phyloP scores from a whole-genome alignment of 2,888 invertebrate genomes.

The Dexiosoma caninum region DNA sequence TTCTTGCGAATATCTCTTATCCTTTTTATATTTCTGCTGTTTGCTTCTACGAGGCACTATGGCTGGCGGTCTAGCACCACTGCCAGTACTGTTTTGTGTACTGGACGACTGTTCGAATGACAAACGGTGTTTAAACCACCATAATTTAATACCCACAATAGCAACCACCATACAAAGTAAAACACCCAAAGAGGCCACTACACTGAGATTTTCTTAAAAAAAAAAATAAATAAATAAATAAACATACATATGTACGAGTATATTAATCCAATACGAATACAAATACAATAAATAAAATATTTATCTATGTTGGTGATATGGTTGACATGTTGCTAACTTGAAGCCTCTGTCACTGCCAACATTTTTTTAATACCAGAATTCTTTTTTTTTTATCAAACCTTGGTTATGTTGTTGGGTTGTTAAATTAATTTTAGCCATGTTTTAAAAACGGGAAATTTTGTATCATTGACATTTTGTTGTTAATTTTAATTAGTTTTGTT shows the following conservation, averaged over 20 bases:
- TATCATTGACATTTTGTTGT: slow-evolving; percentile 10
- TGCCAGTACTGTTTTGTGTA: slow-evolving; percentile 62
- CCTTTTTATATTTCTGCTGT: slow-evolving; percentile 50
- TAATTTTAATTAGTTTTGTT: slow-evolving; percentile 5
- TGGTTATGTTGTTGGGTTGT: slow-evolving; percentile 42
- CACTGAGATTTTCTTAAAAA: slow-evolving; percentile 42
- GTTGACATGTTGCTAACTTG: background rate
- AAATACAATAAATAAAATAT: no score
- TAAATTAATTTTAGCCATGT: slow-evolving; percentile 53
- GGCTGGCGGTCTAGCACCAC: slow-evolving; percentile 50
- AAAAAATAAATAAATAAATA: background rate
- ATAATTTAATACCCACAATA: slow-evolving; percentile 78
- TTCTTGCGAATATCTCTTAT: slow-evolving; percentile 65
- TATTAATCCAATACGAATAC: no score
- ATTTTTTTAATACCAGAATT: background rate
- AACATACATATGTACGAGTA: no score
- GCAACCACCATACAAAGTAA: slow-evolving; percentile 71
- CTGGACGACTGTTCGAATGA: slow-evolving; percentile 69
- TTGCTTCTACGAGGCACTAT: slow-evolving; percentile 51
- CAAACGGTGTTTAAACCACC: slow-evolving; percentile 79
- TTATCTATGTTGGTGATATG: no score
- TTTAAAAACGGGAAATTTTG: slow-evolving; percentile 6
- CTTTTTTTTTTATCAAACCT: slow-evolving; percentile 39
- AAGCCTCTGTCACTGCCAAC: background rate
- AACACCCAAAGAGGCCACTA: slow-evolving; percentile 56